Conservation (phyloP, 2,888 invertebrate species). For the Venusia cambrica region DNA sequence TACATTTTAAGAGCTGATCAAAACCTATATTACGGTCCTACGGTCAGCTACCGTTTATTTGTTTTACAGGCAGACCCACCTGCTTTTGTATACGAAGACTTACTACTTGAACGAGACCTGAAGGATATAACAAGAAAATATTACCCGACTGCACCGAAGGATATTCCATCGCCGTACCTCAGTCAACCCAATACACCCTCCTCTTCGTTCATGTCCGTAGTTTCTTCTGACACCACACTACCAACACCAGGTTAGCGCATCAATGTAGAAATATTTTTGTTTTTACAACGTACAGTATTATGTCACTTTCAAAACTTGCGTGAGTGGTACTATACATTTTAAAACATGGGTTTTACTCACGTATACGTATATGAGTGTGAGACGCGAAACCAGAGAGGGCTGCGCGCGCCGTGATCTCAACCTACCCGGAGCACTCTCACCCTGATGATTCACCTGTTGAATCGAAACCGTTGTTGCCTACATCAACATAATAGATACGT, state of each 20-base stretch:
- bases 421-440: too few species aligned
- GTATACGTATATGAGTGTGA: too few species aligned
- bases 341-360: too few species aligned
- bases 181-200: slow-evolving; percentile 49
- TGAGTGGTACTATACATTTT: too few species aligned
- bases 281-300: neutral
- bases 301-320: too few species aligned
- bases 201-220: slow-evolving; percentile 61
- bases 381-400: too few species aligned
- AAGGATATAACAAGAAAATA: slow-evolving; percentile 41
- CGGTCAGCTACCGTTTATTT: neutral
- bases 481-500: too few species aligned
- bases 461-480: too few species aligned
- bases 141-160: slow-evolving; percentile 37
- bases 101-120: slow-evolving; percentile 41
- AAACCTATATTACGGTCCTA: too few species aligned
- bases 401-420: too few species aligned
- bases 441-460: too few species aligned
- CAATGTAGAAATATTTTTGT: slow-evolving; percentile 8
- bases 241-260: slow-evolving; percentile 75
- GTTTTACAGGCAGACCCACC: slow-evolving; percentile 33
- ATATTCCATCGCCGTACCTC: slow-evolving; percentile 24
- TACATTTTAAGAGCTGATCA: too few species aligned
- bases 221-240: slow-evolving; percentile 60
- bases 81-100: slow-evolving; percentile 36